Evolutionary conservation across 1,140 invertebrate genomes (phyloP).

Genomic region (Eubasilissa regina): DNA sequence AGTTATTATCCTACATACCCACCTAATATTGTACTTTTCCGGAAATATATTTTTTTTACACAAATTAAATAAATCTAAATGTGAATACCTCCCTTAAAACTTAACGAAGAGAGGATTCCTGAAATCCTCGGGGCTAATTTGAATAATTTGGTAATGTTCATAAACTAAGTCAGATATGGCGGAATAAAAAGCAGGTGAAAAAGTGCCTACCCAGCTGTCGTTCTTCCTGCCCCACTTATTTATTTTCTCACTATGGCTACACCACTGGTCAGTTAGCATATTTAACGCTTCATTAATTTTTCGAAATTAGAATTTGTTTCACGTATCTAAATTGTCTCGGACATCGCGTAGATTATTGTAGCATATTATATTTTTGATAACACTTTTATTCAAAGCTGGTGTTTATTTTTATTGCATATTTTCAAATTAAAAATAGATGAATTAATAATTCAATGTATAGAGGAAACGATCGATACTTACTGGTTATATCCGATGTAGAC

Average conservation of each 20-base stretch:
- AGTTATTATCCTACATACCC: too few species aligned
- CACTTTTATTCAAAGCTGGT: too few species aligned
- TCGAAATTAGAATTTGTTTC: constrained; percentile 31
- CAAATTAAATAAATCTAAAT: constrained; percentile 1
- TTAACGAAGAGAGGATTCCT: neutral
- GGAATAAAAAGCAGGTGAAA: constrained; percentile 31
- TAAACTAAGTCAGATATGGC: constrained; percentile 27
- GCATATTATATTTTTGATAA: too few species aligned
- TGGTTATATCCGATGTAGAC: too few species aligned
- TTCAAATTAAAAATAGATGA: too few species aligned
- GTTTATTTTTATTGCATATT: too few species aligned
- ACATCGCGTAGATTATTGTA: neutral
- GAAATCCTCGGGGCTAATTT: constrained; percentile 34
- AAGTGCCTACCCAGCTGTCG: constrained; percentile 23
- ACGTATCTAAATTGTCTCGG: constrained; percentile 1
- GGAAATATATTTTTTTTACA: neutral
- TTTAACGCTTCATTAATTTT: constrained; percentile 26
- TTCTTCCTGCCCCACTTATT: constrained; percentile 29
- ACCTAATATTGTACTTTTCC: neutral
- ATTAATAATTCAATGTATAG: too few species aligned
- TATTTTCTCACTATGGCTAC: constrained; percentile 26
- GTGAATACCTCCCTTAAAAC: constrained; percentile 8
- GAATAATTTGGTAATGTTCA: constrained; percentile 40
- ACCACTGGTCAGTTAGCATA: constrained; percentile 33
- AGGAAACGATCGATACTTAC: too few species aligned